Conservation (phyloP, 2,888 invertebrate genomes). For the Ophion costatus region DNA sequence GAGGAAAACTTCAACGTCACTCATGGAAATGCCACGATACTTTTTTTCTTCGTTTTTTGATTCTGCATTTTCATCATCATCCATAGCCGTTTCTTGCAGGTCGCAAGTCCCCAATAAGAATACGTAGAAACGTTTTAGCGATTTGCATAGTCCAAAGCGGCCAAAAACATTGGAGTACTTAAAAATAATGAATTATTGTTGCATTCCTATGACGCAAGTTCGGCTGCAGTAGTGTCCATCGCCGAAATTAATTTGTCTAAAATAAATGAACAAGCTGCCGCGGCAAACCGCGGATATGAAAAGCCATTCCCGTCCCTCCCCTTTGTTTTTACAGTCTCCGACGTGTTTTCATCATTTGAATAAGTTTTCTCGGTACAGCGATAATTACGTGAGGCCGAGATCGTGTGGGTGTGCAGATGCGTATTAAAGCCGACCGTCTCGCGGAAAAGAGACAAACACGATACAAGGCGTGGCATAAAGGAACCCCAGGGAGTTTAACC, state of each 20-base stretch:
- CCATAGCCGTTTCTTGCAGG: too few species aligned
- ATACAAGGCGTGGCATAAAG: slow-evolving; percentile 73
- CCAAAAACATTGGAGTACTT: background rate
- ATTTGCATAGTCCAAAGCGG: too few species aligned
- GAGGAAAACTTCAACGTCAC: too few species aligned
- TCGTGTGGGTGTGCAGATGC: background rate
- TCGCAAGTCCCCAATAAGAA: too few species aligned
- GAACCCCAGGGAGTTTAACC: slow-evolving; percentile 72
- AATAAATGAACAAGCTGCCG: background rate
- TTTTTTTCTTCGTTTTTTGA: too few species aligned
- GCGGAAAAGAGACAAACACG: slow-evolving; percentile 48
- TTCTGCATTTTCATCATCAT: too few species aligned
- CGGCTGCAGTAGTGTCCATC: background rate
- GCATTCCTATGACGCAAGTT: background rate
- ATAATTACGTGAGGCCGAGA: background rate
- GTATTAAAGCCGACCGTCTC: slow-evolving; percentile 43
- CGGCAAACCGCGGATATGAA: background rate
- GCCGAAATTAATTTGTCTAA: background rate
- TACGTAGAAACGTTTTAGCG: too few species aligned
- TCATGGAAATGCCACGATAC: too few species aligned
- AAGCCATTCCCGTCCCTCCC: background rate
- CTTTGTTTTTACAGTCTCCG: background rate
- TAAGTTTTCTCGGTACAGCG: background rate
- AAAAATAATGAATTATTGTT: too few species aligned
- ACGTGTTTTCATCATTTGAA: background rate